phyloP scores from a whole-genome alignment of 2,888 invertebrate species.

The Lamellibrachia columna region DNA sequence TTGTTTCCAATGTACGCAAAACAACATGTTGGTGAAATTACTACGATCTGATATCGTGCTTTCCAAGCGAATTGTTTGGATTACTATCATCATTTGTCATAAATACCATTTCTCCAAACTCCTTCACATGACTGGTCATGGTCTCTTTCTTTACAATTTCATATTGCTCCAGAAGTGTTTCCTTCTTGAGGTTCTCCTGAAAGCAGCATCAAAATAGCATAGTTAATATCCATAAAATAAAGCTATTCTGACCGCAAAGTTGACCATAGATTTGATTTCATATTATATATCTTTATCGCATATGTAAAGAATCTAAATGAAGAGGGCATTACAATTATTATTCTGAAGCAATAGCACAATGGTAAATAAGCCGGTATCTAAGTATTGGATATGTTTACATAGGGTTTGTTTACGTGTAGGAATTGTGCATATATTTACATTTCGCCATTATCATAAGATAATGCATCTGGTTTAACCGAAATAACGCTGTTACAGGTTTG shows the following conservation, averaged over 20 bases:
- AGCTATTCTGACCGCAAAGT: not conserved
- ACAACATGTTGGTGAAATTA: too few species aligned
- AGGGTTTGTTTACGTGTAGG: too few species aligned
- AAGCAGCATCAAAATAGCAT: conserved; percentile 23
- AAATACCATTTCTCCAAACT: conserved; percentile 69
- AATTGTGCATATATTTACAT: too few species aligned
- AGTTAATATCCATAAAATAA: not conserved
- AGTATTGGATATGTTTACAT: too few species aligned
- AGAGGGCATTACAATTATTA: too few species aligned
- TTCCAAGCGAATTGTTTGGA: not conserved
- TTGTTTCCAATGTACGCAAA: not conserved
- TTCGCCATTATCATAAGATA: too few species aligned
- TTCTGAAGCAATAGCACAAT: too few species aligned
- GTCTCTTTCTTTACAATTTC: conserved; percentile 69
- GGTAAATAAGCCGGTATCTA: too few species aligned
- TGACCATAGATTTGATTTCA: not conserved
- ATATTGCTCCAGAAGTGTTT: conserved; percentile 70
- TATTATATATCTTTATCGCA: too few species aligned
- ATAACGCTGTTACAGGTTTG: too few species aligned
- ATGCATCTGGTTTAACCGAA: too few species aligned
- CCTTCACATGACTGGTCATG: conserved; percentile 71
- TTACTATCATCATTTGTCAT: not conserved
- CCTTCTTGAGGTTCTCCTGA: conserved; percentile 67
- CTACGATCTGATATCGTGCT: not conserved
- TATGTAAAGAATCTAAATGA: too few species aligned